phyloP scores from a whole-genome alignment of 1,140 invertebrate species.

The Drosophila malerkotliana region DNA sequence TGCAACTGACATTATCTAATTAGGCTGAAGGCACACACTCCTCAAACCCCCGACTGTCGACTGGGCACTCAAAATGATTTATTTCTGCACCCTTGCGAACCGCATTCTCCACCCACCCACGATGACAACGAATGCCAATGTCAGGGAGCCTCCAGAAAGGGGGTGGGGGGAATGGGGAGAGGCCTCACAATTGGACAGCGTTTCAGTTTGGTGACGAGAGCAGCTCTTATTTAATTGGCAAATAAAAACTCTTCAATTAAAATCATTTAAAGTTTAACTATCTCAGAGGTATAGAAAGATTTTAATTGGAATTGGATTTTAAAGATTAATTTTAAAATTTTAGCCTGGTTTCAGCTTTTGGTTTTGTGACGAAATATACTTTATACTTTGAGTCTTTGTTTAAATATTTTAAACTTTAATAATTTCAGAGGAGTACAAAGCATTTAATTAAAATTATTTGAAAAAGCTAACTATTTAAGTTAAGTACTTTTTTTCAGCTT shows the following conservation, averaged over 20 bases:
- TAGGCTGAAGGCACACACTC: conserved; percentile 47
- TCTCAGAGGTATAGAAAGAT: too few species aligned
- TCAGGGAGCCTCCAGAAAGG: conserved; percentile 29
- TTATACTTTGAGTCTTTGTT: too few species aligned
- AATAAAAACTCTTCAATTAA: background rate
- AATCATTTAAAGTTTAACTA: background rate
- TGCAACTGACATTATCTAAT: conserved; percentile 80
- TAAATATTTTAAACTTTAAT: too few species aligned
- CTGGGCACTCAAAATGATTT: conserved; percentile 63
- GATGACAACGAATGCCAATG: conserved; percentile 57
- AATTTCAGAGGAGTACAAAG: too few species aligned
- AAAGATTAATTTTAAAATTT: too few species aligned
- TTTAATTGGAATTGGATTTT: too few species aligned
- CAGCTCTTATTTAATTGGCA: background rate
- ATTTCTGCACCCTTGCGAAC: conserved; percentile 29
- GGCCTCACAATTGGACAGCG: background rate
- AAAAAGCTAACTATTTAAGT: too few species aligned
- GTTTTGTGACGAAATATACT: too few species aligned
- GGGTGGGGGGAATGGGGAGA: too few species aligned
- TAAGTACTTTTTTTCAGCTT: too few species aligned
- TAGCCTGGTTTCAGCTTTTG: too few species aligned
- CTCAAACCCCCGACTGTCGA: background rate
- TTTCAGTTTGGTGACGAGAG: background rate
- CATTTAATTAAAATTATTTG: too few species aligned
- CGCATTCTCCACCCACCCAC: background rate